Evolutionary conservation across 1,140 invertebrate genomes (phyloP).

Genomic region (Pseudomyrmex sp.): DNA sequence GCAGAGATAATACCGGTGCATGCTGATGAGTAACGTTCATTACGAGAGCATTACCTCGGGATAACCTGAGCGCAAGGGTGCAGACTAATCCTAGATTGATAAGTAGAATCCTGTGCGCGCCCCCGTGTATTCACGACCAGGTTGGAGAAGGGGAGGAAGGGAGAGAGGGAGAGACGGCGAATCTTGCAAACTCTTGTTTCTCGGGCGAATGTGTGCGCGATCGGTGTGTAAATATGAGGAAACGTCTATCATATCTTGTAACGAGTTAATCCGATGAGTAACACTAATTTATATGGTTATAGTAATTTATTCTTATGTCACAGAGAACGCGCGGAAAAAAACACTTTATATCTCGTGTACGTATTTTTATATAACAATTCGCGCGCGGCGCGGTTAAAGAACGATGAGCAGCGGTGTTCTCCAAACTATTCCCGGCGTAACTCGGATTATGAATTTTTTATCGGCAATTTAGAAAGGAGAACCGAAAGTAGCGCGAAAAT

Average conservation of each 20-base stretch:
- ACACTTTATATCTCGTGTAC: not conserved
- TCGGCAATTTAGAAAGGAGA: too few species aligned
- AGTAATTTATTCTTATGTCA: slow-evolving; percentile 11
- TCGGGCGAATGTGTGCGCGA: slow-evolving; percentile 39
- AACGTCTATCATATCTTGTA: slow-evolving; percentile 30
- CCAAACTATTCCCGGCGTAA: not conserved
- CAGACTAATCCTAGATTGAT: slow-evolving; percentile 79
- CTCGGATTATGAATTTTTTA: slow-evolving; percentile 1
- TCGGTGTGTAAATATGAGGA: slow-evolving; percentile 42
- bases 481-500: too few species aligned
- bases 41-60: slow-evolving; percentile 77
- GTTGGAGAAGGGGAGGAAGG: too few species aligned
- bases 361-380: not conserved
- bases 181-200: slow-evolving; percentile 58
- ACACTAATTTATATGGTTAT: not conserved
- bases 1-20: slow-evolving; percentile 64
- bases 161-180: not conserved
- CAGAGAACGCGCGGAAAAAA: too few species aligned
- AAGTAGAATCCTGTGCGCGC: slow-evolving; percentile 75
- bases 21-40: slow-evolving; percentile 80
- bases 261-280: slow-evolving; percentile 18
- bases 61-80: slow-evolving; percentile 77
- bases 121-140: slow-evolving; percentile 38
- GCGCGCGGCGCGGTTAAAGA: not conserved
- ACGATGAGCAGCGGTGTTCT: not conserved